These are phyloP conservation scores for Vultur gryphus DNA, from an alignment of 2,797 vertebrate species.

Conservation along the genomic window DNA sequence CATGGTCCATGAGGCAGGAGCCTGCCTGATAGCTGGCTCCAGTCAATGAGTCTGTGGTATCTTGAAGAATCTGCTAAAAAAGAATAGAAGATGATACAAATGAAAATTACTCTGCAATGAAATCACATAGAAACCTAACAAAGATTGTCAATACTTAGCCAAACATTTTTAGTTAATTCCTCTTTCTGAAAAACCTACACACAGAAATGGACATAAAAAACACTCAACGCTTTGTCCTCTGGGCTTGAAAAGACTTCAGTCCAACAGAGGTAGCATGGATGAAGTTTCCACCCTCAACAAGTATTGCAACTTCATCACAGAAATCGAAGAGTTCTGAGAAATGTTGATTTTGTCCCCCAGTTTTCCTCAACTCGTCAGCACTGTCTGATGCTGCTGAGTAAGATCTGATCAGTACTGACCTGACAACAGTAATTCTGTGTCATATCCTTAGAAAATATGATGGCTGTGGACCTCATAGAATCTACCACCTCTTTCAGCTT, in stretches of 20 bases:
- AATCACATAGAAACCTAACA: not conserved
- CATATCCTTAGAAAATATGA: not conserved
- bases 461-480: not conserved
- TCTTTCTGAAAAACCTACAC: not conserved
- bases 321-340: not conserved
- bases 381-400: not conserved
- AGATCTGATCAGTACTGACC: not conserved
- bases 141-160: not conserved
- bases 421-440: not conserved
- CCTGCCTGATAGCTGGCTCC: not conserved
- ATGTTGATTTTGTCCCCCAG: not conserved
- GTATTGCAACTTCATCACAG: not conserved
- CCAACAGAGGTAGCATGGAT: not conserved
- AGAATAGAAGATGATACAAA: not conserved
- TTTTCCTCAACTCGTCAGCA: not conserved
- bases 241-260: not conserved
- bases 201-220: not conserved
- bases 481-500: not conserved
- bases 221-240: not conserved
- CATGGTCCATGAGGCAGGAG: not conserved
- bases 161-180: not conserved
- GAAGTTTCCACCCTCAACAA: not conserved
- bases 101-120: not conserved
- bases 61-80: not conserved
- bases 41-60: not conserved